Evolutionary conservation across 2,888 invertebrate genomes (phyloP).

Genomic region (Camponotus fellah): DNA sequence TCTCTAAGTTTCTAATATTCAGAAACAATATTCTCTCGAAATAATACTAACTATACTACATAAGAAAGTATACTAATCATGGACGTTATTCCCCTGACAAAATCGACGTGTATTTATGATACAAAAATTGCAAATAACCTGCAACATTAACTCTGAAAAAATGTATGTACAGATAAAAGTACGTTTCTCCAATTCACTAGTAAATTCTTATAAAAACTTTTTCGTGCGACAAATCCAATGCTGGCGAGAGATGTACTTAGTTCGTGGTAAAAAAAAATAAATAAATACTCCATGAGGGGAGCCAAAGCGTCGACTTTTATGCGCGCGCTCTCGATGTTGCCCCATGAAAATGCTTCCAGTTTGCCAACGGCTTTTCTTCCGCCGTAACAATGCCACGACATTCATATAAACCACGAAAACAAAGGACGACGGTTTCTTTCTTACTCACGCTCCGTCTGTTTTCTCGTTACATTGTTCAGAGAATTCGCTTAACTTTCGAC

Average conservation of each 20-base stretch:
- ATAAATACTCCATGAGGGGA: slow-evolving; percentile 32
- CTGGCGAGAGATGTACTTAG: slow-evolving; percentile 8
- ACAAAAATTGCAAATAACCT: neutral
- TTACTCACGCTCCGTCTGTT: slow-evolving; percentile 52
- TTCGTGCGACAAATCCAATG: too few species aligned
- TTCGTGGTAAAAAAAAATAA: slow-evolving; percentile 18
- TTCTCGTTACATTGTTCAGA: slow-evolving; percentile 49
- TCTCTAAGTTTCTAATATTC: neutral
- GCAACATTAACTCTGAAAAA: slow-evolving; percentile 13
- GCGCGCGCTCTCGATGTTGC: slow-evolving; percentile 36
- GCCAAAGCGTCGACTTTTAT: slow-evolving; percentile 17
- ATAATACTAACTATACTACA: neutral
- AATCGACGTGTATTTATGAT: slow-evolving; percentile 1
- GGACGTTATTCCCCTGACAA: neutral
- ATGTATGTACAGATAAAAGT: neutral
- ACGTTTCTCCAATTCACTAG: slow-evolving; percentile 14
- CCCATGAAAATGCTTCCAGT: slow-evolving; percentile 39
- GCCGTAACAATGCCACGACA: slow-evolving; percentile 36
- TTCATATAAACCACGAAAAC: slow-evolving; percentile 44
- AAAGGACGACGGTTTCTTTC: slow-evolving; percentile 52
- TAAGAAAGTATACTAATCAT: neutral
- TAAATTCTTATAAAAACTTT: slow-evolving; percentile 25
- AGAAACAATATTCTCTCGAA: neutral
- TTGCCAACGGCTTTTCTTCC: slow-evolving; percentile 11
- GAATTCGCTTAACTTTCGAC: slow-evolving; percentile 55